phyloP scores from a whole-genome alignment of 2,113 vertebrate species.

The Euleptes europaea region DNA sequence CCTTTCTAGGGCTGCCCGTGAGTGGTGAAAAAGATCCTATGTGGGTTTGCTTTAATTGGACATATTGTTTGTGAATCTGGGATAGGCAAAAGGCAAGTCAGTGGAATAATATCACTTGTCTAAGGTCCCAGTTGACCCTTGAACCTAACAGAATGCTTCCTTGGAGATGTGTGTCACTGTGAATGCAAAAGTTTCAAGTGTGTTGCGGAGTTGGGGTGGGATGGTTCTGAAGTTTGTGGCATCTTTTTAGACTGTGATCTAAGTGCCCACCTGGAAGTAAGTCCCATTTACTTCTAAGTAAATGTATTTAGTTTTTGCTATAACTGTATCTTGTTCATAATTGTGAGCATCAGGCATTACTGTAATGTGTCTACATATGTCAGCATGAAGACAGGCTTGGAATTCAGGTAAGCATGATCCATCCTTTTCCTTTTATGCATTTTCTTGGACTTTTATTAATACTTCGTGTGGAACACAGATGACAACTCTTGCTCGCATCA shows the following conservation, averaged over 20 bases:
- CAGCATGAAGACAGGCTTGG: neutral
- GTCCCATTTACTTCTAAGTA: neutral
- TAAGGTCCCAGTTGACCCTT: neutral
- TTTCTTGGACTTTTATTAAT: neutral
- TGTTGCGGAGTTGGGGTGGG: neutral
- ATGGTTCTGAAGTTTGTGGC: neutral
- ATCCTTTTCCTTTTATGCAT: neutral
- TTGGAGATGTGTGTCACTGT: neutral
- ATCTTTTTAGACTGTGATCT: neutral
- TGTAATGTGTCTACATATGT: neutral
- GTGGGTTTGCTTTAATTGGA: neutral
- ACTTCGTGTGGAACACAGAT: neutral
- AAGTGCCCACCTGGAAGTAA: neutral
- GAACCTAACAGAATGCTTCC: neutral
- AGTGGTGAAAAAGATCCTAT: neutral
- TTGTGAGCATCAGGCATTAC: neutral
- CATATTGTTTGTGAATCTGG: neutral
- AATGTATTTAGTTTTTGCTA: neutral
- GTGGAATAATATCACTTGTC: neutral
- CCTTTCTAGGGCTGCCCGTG: neutral
- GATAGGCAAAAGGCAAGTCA: neutral
- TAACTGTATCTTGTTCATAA: neutral
- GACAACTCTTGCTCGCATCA: no score
- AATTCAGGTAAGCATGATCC: neutral
- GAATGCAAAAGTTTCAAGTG: neutral